A percentile compares a stretch with the other conserved stretches of the same genome.
Conservation (phyloP, 2,888 invertebrate species). For the Xanthia togata region DNA sequence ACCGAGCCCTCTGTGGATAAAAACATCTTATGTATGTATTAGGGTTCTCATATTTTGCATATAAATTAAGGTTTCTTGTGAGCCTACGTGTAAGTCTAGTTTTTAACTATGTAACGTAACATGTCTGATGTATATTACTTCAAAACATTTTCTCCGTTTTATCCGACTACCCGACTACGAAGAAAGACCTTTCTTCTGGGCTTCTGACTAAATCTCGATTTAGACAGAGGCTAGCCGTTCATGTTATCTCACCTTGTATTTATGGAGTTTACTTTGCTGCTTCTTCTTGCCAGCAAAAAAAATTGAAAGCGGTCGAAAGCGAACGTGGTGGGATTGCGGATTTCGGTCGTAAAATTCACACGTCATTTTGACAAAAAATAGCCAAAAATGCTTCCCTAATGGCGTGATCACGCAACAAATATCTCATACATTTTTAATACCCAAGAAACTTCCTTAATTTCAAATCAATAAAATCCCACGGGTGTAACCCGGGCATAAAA, state of each 20-base stretch:
- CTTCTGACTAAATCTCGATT: background rate
- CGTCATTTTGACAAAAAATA: background rate
- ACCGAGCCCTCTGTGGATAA: conserved; percentile 8
- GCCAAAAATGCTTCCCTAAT: background rate
- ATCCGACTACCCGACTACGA: too few species aligned
- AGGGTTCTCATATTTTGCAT: conserved; percentile 18
- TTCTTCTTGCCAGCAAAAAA: background rate
- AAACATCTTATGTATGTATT: conserved; percentile 6
- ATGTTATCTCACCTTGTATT: background rate
- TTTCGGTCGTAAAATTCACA: background rate
- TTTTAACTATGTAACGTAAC: background rate
- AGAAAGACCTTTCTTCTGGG: background rate
- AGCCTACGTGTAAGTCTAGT: background rate
- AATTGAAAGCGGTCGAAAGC: background rate
- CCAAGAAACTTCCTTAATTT: conserved; percentile 36
- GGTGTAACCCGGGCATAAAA: conserved; percentile 62
- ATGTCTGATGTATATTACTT: background rate
- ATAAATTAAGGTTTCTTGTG: background rate
- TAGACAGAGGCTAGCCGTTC: background rate
- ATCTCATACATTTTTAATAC: conserved; percentile 27
- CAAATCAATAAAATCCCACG: conserved; percentile 46
- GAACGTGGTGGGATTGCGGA: background rate
- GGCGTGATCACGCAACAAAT: conserved; percentile 4
- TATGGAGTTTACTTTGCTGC: background rate
- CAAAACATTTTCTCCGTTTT: background rate